Conservation (phyloP, 1,140 invertebrate species). For the Helicorthomorpha holstii region DNA sequence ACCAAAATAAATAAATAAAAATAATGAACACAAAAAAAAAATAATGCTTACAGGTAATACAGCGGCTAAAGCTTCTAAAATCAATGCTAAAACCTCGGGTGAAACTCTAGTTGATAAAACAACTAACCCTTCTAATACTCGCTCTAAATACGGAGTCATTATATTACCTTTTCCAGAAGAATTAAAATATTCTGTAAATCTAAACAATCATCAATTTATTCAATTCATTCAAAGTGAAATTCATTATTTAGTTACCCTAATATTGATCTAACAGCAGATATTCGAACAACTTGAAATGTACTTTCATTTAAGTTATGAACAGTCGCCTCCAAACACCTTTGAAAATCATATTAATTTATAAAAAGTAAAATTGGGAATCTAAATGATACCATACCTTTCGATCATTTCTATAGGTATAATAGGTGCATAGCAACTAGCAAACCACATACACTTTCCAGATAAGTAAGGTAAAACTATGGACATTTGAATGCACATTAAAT, state of each 20-base stretch:
- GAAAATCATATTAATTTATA: conserved; percentile 8
- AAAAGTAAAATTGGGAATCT: neutral
- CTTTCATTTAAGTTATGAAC: conserved; percentile 39
- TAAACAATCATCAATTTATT: conserved; percentile 10
- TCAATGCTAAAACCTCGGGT: conserved; percentile 41
- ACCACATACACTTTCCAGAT: conserved; percentile 49
- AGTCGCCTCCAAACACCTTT: conserved; percentile 42
- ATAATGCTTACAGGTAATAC: conserved; percentile 39
- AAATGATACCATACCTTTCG: conserved; percentile 20
- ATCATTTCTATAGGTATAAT: conserved; percentile 37
- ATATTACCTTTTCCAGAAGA: conserved; percentile 22
- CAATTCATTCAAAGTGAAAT: neutral
- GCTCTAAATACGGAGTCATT: conserved; percentile 30
- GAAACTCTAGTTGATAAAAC: conserved; percentile 33
- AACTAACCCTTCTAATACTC: conserved; percentile 33
- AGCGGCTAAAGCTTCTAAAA: conserved; percentile 45
- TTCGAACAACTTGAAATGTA: conserved; percentile 31
- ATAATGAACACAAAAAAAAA: no score
- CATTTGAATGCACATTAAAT: neutral
- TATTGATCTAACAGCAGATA: conserved; percentile 29
- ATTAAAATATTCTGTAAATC: conserved; percentile 38
- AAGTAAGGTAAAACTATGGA: conserved; percentile 40
- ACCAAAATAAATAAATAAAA: no score
- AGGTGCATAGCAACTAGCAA: conserved; percentile 45
- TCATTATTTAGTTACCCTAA: conserved; percentile 10